Percentiles rank a stretch among this genome's conserved stretches.
Evolutionary conservation across 2,797 vertebrate species (phyloP).

Genomic region (Anableps anableps): DNA sequence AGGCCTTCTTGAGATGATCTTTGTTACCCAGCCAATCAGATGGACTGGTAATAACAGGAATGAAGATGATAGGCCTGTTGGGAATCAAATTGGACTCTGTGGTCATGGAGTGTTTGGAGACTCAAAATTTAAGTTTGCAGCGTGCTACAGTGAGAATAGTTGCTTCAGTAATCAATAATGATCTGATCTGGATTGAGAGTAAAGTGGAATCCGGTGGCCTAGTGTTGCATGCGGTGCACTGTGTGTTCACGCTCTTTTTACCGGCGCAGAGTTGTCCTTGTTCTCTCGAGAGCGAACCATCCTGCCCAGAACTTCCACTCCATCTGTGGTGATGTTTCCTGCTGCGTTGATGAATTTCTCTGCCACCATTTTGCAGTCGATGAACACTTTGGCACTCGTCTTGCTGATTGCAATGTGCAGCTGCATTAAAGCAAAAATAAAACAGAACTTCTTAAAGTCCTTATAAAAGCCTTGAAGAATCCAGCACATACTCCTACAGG

Average conservation of each 20-base stretch:
- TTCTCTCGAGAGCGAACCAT: constrained; percentile 91
- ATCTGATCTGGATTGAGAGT: neutral
- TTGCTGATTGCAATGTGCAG: constrained; percentile 92
- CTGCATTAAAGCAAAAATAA: constrained; percentile 59
- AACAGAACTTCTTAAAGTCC: neutral
- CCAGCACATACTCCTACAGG: neutral
- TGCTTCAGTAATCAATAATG: neutral
- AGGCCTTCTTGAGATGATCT: neutral
- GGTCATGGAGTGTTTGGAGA: neutral
- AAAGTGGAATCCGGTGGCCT: neutral
- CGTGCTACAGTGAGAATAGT: neutral
- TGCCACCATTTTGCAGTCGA: constrained; percentile 90
- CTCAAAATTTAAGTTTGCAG: neutral
- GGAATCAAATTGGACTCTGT: neutral
- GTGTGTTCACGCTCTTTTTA: constrained; percentile 41
- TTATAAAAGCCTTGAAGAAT: neutral
- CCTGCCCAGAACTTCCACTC: constrained; percentile 91
- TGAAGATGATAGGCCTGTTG: neutral
- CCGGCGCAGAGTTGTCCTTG: constrained; percentile 90
- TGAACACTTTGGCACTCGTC: constrained; percentile 86
- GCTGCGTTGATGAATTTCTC: constrained; percentile 90
- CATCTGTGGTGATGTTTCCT: constrained; percentile 90
- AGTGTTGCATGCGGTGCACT: neutral
- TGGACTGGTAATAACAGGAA: neutral
- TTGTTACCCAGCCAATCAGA: constrained; percentile 1